Evolutionary conservation across 2,797 vertebrate genomes (phyloP), one percentile per base, ranked within the genome.

Genomic region (Chelon auratus): DNA sequence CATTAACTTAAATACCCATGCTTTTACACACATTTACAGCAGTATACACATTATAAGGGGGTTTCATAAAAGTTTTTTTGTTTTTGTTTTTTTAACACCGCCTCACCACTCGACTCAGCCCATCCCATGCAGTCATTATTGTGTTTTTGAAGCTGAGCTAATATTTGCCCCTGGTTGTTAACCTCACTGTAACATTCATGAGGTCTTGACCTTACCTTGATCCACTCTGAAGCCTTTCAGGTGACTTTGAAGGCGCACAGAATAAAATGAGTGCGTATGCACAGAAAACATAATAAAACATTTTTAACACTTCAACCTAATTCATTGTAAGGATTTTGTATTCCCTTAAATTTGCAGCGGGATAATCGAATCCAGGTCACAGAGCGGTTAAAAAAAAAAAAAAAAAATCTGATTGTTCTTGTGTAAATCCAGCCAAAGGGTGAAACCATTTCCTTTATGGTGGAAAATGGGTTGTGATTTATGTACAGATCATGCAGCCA

Each of bases 401-500:
- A 85, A 76, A 68, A 74, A 78, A 67, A 80, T 75, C 67, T 1
- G 72, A 87, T 86, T 83, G 75, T 75, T 82, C 30, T 66, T 36
- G 54, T 7, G 10, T 68, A 84, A 90, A 87, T 88, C 69, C 77
- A 62, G 50, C 77, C 60, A 68, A 84, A 86, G 89, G 84, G 77
- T 85, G 80, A 86, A 87, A 72, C 51, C 2, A 0, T 68, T 85
- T 83, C 89, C 88, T 92, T 90, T 88, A 75, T 72, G 72, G 54
- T 73, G 65, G 75, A 67, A 80, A 90, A 85, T 78, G 77, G 67
- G 59, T 77, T 78, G 62, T 88, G 86, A 93, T 92, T 91, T 86
- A 92, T 92, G 62, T 86, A 80, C 76, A 83, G 87, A 87, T 92
- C 82, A 87, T 74, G 80, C 75, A 76, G 76, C 87, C 88, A 82